Conservation (phyloP, 2,888 invertebrate species). For the Ceratothoa steindachneri region DNA sequence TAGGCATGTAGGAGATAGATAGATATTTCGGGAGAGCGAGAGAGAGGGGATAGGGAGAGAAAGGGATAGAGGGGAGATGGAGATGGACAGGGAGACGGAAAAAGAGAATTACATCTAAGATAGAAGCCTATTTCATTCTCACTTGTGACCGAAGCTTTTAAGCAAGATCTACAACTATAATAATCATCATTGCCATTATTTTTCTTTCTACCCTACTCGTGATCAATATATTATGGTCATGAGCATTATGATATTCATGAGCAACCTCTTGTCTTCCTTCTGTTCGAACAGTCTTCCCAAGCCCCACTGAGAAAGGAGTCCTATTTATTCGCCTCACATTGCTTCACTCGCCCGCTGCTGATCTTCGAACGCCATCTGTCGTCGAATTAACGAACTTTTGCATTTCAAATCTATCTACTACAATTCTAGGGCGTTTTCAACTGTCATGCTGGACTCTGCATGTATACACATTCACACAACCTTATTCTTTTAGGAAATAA, state of each 20-base stretch:
- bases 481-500: no score
- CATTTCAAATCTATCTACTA: background rate
- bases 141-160: no score
- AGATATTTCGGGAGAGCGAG: background rate
- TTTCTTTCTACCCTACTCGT: background rate
- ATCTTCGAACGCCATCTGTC: background rate
- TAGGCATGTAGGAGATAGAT: background rate
- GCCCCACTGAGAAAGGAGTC: background rate
- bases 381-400: background rate
- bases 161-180: background rate
- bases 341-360: no score
- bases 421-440: no score
- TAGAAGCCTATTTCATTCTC: background rate
- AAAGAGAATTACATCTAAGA: background rate
- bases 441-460: no score
- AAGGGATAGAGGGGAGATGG: background rate
- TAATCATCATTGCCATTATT: background rate
- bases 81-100: background rate
- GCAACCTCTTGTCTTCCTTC: no score
- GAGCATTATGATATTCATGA: background rate
- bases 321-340: no score
- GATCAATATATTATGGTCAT: background rate
- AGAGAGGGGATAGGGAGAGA: background rate
- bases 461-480: no score
- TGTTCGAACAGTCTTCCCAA: no score